A percentile compares a stretch with the other conserved stretches of the same genome.
phyloP scores from a whole-genome alignment of 2,113 vertebrate genomes.

The Salvelinus fontinalis region DNA sequence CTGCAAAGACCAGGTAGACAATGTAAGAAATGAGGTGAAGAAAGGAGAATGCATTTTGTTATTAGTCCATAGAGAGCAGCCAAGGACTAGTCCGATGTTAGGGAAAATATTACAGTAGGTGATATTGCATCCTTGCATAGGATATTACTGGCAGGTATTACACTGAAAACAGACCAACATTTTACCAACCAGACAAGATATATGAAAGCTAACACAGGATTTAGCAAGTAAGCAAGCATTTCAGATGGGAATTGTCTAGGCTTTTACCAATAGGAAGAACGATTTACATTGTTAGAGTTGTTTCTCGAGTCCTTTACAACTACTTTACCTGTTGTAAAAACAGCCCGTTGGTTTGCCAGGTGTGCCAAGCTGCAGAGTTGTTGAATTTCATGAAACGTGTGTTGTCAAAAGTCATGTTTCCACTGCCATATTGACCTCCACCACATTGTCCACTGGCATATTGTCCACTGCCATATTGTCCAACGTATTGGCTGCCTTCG shows the following conservation, averaged over 20 bases:
- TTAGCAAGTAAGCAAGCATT: conserved; percentile 35
- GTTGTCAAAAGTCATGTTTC: conserved; percentile 15
- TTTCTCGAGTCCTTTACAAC: not conserved
- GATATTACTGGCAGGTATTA: conserved; percentile 57
- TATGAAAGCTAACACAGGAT: conserved; percentile 53
- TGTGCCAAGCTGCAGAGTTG: conserved; percentile 19
- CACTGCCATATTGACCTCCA: conserved; percentile 14
- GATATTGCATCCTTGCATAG: conserved; percentile 25
- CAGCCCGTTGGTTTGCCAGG: conserved; percentile 60
- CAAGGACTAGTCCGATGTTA: not conserved
- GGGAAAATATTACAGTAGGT: conserved; percentile 14
- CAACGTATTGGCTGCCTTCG: not conserved
- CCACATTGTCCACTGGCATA: not conserved
- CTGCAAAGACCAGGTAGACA: conserved; percentile 35
- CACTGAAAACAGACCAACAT: conserved; percentile 31
- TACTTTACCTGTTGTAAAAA: conserved; percentile 56
- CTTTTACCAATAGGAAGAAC: conserved; percentile 28
- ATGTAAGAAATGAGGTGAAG: not conserved
- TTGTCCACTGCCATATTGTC: conserved; percentile 17
- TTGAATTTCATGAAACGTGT: not conserved
- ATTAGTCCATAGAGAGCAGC: conserved; percentile 1
- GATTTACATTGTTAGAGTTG: not conserved
- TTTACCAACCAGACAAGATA: conserved; percentile 21
- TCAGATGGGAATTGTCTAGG: conserved; percentile 31
- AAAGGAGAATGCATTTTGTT: conserved; percentile 28